Evolutionary conservation across 2,888 invertebrate genomes (phyloP).

Genomic region (Eustalomyia histrio): DNA sequence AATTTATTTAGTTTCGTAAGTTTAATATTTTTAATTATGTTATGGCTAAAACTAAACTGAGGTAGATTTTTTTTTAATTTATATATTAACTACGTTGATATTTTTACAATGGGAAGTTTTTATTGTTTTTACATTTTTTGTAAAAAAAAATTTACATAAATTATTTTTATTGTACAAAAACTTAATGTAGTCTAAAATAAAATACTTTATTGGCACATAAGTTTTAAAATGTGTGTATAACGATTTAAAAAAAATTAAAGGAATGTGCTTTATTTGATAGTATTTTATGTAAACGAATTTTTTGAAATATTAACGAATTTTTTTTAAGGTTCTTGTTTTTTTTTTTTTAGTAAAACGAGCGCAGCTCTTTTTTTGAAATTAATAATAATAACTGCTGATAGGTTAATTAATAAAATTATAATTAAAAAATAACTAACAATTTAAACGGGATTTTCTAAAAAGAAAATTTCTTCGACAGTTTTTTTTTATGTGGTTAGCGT

Average conservation of each 20-base stretch:
- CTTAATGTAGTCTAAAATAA: conserved; percentile 51
- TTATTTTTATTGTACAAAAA: conserved; percentile 39
- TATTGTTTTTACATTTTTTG: not conserved
- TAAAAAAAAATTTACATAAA: conserved; percentile 7
- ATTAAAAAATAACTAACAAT: not conserved
- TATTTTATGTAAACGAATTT: conserved; percentile 48
- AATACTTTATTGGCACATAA: conserved; percentile 66
- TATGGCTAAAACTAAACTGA: conserved; percentile 61
- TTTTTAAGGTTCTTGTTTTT: conserved; percentile 7
- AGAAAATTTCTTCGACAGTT: not conserved
- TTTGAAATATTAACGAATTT: conserved; percentile 31
- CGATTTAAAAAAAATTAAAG: conserved; percentile 38
- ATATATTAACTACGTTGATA: conserved; percentile 19
- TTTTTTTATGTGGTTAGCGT: conserved; percentile 74
- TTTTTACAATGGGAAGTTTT: conserved; percentile 36
- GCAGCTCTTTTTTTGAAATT: conserved; percentile 55
- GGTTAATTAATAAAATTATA: conserved; percentile 31
- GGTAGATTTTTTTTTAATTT: conserved; percentile 54
- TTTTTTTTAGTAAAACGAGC: conserved; percentile 49
- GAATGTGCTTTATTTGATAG: conserved; percentile 59
- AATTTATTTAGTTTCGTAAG: conserved; percentile 29
- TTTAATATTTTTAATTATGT: conserved; percentile 18
- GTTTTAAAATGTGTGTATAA: conserved; percentile 35
- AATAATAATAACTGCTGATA: conserved; percentile 49
- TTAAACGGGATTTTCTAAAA: not conserved